Conservation (phyloP, 1,140 invertebrate genomes). For the Trigoniulus corallinus region DNA sequence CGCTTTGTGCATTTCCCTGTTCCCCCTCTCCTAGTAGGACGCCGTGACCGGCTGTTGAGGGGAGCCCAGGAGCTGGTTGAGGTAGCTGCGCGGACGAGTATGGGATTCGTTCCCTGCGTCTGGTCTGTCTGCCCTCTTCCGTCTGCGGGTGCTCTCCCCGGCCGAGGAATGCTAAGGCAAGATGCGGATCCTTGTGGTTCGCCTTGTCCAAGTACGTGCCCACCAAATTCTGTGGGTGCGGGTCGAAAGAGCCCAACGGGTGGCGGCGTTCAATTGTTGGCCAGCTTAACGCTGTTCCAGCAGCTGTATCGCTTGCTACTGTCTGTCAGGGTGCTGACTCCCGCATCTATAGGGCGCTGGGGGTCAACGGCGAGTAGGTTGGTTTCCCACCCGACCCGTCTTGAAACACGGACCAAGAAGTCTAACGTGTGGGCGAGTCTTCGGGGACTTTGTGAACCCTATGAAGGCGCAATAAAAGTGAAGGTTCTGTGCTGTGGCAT, state of each 20-base stretch:
- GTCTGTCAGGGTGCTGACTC: neutral
- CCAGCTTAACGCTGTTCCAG: neutral
- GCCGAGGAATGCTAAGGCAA: neutral
- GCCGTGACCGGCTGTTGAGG: neutral
- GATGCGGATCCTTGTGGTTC: neutral
- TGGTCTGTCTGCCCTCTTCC: neutral
- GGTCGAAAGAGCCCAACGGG: neutral
- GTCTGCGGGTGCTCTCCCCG: neutral
- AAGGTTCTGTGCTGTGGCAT: constrained; percentile 19
- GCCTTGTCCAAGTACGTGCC: neutral
- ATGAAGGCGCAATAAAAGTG: constrained; percentile 46
- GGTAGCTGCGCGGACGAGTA: neutral
- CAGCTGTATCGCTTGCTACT: neutral
- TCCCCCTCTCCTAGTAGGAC: constrained; percentile 4
- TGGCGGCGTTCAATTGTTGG: neutral
- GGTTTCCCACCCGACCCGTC: constrained; percentile 59
- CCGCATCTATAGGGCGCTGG: neutral
- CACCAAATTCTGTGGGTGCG: neutral
- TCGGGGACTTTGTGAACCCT: constrained; percentile 39
- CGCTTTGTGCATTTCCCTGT: neutral
- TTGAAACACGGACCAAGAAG: constrained; percentile 90
- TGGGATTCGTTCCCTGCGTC: neutral
- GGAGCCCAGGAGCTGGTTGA: neutral
- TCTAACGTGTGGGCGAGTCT: constrained; percentile 66
- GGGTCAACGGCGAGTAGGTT: constrained; percentile 36